A percentile compares a stretch with the other conserved stretches of the same genome.
Conservation (phyloP, 2,888 invertebrate genomes). For the Pyrocoelia pectoralis region DNA sequence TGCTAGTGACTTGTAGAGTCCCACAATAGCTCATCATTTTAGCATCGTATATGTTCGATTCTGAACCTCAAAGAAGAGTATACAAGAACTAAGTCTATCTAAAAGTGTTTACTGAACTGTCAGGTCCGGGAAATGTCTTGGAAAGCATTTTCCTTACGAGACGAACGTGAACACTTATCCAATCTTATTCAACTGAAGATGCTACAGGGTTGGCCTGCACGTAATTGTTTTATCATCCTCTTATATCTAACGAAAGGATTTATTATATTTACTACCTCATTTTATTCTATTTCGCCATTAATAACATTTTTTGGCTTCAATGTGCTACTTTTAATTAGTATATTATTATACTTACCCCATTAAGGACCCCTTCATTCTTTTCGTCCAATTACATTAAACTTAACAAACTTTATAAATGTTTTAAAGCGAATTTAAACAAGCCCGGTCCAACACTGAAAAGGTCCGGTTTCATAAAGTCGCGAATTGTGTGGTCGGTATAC, state of each 20-base stretch:
- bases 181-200: slow-evolving; percentile 49
- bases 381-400: no score
- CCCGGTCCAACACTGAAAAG: slow-evolving; percentile 24
- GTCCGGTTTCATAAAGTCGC: slow-evolving; percentile 30
- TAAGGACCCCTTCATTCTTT: no score
- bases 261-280: background rate
- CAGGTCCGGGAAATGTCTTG: slow-evolving; percentile 59
- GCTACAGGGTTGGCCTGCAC: slow-evolving; percentile 32
- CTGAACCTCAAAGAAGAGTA: slow-evolving; percentile 40
- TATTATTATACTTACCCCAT: no score
- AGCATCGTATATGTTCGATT: slow-evolving; percentile 39
- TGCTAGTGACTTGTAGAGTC: slow-evolving; percentile 58
- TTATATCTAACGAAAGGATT: slow-evolving; percentile 6
- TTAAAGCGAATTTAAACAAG: slow-evolving; percentile 9
- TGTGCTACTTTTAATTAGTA: no score
- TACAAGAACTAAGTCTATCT: slow-evolving; percentile 47
- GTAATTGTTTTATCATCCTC: slow-evolving; percentile 14
- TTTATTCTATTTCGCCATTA: background rate
- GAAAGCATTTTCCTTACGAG: slow-evolving; percentile 57
- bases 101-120: slow-evolving; percentile 61
- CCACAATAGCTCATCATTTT: slow-evolving; percentile 61
- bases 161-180: slow-evolving; percentile 58
- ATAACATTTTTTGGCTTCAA: no score
- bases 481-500: slow-evolving; percentile 34
- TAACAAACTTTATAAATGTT: background rate